These are phyloP conservation scores for Drosophila pandora DNA, from an alignment of 1,140 invertebrate species.

Conservation along the genomic window DNA sequence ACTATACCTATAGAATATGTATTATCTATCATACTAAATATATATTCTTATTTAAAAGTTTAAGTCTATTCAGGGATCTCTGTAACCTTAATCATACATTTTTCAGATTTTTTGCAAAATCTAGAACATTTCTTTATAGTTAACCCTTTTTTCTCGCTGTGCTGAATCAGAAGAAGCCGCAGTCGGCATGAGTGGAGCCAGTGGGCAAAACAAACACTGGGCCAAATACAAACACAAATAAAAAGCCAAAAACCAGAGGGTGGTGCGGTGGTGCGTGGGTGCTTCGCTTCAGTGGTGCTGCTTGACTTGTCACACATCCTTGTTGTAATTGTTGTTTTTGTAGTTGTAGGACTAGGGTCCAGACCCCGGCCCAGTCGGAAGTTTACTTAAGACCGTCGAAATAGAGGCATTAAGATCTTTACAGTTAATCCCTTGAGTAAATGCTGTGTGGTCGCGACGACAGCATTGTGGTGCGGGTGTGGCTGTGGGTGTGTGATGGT, in stretches of 20 bases:
- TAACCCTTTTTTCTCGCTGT: constrained; percentile 15
- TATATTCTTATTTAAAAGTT: too few relatives aligned
- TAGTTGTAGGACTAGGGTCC: background rate
- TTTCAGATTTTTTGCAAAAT: too few relatives aligned
- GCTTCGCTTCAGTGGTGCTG: constrained; percentile 27
- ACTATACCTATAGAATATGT: too few relatives aligned
- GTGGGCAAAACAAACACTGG: constrained; percentile 73
- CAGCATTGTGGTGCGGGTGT: constrained; percentile 39
- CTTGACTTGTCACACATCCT: constrained; percentile 78
- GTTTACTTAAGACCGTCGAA: constrained; percentile 82
- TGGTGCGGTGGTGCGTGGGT: constrained; percentile 1
- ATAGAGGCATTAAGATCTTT: constrained; percentile 83
- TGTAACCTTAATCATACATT: too few relatives aligned
- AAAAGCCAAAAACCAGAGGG: constrained; percentile 48
- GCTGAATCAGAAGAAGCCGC: constrained; percentile 8
- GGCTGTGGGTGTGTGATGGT: constrained; percentile 22
- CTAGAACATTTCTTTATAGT: too few relatives aligned
- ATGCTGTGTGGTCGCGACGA: constrained; percentile 68
- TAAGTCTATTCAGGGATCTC: too few relatives aligned
- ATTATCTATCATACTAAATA: too few relatives aligned
- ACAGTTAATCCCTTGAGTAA: constrained; percentile 82
- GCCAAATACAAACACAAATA: constrained; percentile 74
- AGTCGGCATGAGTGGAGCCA: constrained; percentile 59
- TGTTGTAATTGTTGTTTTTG: constrained; percentile 4
- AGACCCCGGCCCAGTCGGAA: constrained; percentile 45